phyloP scores from a whole-genome alignment of 2,113 vertebrate genomes.

The Forbesichthys agassizii region DNA sequence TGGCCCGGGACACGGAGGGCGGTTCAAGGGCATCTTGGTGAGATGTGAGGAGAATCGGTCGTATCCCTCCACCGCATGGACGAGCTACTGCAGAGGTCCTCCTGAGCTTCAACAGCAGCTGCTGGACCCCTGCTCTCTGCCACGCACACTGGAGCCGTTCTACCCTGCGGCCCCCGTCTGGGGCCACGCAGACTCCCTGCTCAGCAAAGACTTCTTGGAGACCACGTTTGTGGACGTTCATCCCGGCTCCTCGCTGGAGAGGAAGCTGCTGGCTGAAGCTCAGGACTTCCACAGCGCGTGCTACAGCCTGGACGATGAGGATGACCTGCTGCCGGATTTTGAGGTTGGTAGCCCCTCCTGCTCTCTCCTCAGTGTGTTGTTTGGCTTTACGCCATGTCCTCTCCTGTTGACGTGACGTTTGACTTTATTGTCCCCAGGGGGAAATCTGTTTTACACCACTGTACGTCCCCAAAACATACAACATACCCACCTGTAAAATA shows the following conservation, averaged over 20 bases:
- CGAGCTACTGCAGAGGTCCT: constrained; percentile 65
- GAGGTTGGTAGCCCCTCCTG: constrained; percentile 60
- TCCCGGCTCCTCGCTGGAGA: constrained; percentile 73
- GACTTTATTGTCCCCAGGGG: no score
- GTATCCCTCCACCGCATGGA: constrained; percentile 72
- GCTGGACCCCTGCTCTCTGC: constrained; percentile 76
- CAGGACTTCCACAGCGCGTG: constrained; percentile 73
- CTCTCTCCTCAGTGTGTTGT: background rate
- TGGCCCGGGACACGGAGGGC: constrained; percentile 29
- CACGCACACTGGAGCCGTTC: constrained; percentile 70
- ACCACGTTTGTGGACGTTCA: constrained; percentile 81
- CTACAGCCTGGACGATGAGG: constrained; percentile 79
- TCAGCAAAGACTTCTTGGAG: constrained; percentile 79
- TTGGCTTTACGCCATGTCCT: no score
- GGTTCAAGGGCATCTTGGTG: constrained; percentile 69
- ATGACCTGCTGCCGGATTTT: constrained; percentile 78
- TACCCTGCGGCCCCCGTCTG: constrained; percentile 73
- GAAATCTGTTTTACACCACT: no score
- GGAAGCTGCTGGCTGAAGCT: constrained; percentile 73
- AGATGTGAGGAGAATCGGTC: constrained; percentile 74
- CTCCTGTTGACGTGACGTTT: no score
- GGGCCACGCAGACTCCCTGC: constrained; percentile 70
- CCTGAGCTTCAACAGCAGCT: constrained; percentile 71
- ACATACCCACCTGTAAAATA: no score
- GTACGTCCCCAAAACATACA: no score